These are phyloP conservation scores for Lasioglossum calceatum DNA, from an alignment of 2,888 invertebrate species.

Conservation along the genomic window DNA sequence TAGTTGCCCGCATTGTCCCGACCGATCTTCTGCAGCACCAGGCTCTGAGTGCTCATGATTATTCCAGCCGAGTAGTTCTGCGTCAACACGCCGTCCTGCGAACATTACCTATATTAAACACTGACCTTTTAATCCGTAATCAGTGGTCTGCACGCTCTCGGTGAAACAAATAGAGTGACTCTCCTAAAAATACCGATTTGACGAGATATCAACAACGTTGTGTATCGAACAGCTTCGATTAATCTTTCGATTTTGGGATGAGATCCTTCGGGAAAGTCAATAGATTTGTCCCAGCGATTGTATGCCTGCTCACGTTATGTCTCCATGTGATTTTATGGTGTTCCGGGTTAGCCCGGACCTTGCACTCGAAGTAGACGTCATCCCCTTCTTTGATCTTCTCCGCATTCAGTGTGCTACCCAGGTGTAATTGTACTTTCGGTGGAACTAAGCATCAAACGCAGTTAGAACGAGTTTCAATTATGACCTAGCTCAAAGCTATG, in stretches of 20 bases:
- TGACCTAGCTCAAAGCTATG: neutral
- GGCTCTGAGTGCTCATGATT: conserved; percentile 94
- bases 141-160: neutral
- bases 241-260: too few species aligned
- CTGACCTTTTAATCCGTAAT: neutral
- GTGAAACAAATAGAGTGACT: neutral
- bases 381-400: conserved; percentile 92
- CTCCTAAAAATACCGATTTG: neutral
- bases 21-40: conserved; percentile 94
- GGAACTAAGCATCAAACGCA: conserved; percentile 86
- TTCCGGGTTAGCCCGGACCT: conserved; percentile 91
- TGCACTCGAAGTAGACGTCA: conserved; percentile 93
- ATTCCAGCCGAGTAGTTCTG: conserved; percentile 94
- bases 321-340: conserved; percentile 92
- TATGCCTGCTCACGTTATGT: conserved; percentile 88
- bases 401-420: conserved; percentile 91
- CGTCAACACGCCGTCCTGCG: conserved; percentile 90
- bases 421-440: conserved; percentile 89
- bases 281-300: neutral
- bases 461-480: neutral
- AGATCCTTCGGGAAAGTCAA: neutral
- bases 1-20: conserved; percentile 93
- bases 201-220: neutral
- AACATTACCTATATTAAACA: conserved; percentile 64
- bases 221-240: neutral